phyloP scores from a whole-genome alignment of 2,113 vertebrate species.

The Martes martes region DNA sequence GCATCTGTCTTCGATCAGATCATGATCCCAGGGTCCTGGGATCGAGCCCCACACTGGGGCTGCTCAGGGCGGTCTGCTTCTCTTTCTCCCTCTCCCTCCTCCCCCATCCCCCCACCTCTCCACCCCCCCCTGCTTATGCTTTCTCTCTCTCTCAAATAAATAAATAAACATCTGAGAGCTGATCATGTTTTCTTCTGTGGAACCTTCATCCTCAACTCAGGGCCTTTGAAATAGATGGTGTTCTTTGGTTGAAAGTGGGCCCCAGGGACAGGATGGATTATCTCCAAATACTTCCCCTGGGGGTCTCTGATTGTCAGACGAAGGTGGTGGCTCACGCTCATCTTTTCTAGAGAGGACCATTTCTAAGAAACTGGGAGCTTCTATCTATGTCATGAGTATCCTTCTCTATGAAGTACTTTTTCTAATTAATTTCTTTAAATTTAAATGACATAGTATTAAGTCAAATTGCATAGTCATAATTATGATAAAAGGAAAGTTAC shows the following conservation, averaged over 20 bases:
- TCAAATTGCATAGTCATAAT: background rate
- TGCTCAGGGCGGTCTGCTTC: no score
- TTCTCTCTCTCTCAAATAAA: background rate
- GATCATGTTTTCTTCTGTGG: background rate
- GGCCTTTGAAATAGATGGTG: background rate
- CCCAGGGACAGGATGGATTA: background rate
- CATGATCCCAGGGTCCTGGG: no score
- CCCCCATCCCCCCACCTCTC: no score
- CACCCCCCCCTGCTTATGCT: no score
- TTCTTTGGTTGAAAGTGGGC: background rate
- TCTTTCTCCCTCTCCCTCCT: no score
- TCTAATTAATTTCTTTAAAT: background rate
- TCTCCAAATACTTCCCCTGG: background rate
- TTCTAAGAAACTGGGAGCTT: background rate
- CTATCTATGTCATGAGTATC: background rate
- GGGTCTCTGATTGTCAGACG: background rate
- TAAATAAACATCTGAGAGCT: background rate
- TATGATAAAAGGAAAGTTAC: background rate
- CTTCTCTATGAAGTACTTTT: background rate
- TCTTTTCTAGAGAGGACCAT: background rate
- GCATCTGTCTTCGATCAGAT: no score
- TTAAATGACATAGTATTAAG: background rate
- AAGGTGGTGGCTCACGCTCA: background rate
- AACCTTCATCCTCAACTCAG: background rate
- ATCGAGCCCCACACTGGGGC: no score